Base-by-base conservation (phyloP, 2,888 invertebrate genomes). In the Harpagoxenus sublaevis region DNA sequence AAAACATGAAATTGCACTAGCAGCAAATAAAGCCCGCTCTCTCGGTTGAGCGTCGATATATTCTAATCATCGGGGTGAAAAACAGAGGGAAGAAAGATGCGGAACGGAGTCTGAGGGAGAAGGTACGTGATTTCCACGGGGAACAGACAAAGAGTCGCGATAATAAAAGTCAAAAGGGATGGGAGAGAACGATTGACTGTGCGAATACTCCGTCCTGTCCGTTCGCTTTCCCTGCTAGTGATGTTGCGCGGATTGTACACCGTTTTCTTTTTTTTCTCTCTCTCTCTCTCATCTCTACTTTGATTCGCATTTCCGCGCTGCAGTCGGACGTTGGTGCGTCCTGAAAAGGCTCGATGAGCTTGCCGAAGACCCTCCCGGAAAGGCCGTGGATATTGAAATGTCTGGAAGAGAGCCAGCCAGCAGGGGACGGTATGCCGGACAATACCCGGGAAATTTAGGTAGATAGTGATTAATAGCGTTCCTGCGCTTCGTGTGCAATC, bases 111-210 rank as follows among this genome's bases (percentile, higher is more conserved):
- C 42, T 31, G 51, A 65, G 8, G 12, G 18, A 60, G 23, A 88
- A 88, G 87, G 87, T 55, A 78, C 88, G 89, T 93, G 93, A 94
- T 93, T 93, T 93, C 92, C 92, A 91, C 89, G 82, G 93, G 93
- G 92, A 89, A 83, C 83, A 73, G 78, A 70, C 31, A 66, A 39
- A 53, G 68, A 84, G 48, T 66, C 15, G 57, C 77, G 83, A 85
- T 83, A 81, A 60, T 81, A 77, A 88, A 86, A 79, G 85, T 85
- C 84, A 85, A 84, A 84, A 66, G 35, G 42, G 74, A 60, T 66
- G 48, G 39, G 39, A 48, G 70, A 23, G 71, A 81, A 23, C 48
- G 60, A 60, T 70, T 35, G 70, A n/a, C 53, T 10, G 45, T 60
- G 45, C 71, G 79, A 68, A 57, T 31, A 42, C 15, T 78, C 39